Percentiles rank a stretch among this genome's conserved stretches.
Conservation (phyloP, 2,888 invertebrate species). For the Conistra vaccinii region DNA sequence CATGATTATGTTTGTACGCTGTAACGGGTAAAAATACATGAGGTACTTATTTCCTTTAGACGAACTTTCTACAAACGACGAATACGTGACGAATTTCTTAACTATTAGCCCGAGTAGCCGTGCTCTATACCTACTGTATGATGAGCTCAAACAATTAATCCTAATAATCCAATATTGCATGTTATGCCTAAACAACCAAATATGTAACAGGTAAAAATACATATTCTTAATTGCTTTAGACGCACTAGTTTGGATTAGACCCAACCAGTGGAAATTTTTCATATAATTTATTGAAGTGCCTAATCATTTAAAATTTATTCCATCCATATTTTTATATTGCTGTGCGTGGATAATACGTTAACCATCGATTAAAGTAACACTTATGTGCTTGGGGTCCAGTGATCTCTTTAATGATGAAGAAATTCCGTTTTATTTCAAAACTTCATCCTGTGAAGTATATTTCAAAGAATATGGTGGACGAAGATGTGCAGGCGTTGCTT, state of each 20-base stretch:
- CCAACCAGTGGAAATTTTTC: no score
- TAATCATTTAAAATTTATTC: neutral
- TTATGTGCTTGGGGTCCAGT: neutral
- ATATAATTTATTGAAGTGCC: neutral
- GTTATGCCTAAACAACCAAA: no score
- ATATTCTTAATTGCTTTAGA: neutral
- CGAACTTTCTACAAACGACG: no score
- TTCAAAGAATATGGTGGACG: conserved; percentile 7
- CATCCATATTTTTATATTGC: no score
- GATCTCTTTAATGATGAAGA: neutral
- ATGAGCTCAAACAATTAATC: no score
- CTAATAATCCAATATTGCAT: no score
- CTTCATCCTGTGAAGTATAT: neutral
- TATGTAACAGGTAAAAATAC: no score
- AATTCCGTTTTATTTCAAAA: neutral
- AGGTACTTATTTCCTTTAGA: neutral
- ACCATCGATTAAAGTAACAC: neutral
- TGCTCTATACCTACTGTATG: no score
- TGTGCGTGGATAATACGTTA: neutral
- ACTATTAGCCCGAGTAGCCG: no score
- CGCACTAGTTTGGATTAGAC: neutral
- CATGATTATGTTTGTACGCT: neutral
- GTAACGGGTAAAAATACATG: neutral
- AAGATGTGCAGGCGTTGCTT: conserved; percentile 45
- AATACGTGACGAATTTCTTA: no score